Evolutionary conservation across 2,113 vertebrate genomes (phyloP), one percentile per base, ranked within the genome.

Genomic region (Pogonocichla stellata): DNA sequence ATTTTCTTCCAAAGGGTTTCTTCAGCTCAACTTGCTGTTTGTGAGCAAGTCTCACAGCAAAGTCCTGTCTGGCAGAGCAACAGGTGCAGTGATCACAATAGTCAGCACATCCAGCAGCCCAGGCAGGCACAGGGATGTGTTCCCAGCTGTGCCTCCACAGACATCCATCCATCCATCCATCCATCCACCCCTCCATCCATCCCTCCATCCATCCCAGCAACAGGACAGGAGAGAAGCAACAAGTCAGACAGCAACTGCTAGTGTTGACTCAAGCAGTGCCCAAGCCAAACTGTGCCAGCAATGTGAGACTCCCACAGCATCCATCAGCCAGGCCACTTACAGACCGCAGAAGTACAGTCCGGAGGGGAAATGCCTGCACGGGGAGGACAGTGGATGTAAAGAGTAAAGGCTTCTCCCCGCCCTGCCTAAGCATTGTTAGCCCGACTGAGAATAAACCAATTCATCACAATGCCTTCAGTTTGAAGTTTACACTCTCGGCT

Each of bases 251-350:
- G 80, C 33, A 69, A 10, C 12, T 4, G 3, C 73, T 65, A 56
- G n/a, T 15, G 0, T 13, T 0, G 0, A 42, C 12, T 50, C 80
- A 42, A 61, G 31, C 51, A 19, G 45, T 0, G 0, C 62, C 48
- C 28, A 9, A 79, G 60, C 47, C 8, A 2, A 75, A 34, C 60
- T 2, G 74, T 1, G 3, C 6, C 6, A 3, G 60, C 69, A 57
- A 50, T 1, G 0, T 3, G 7, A 50, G 29, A 4, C 40, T 75
- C 40, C 64, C 9, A 2, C 43, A 19, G 64, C 54, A n/a, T 31
- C 80, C 8, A 16, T 13, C 67, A 51, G 40, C 0, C 2, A 45
- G 24, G 38, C 12, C n/a, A 0, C 25, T 34, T 7, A 5, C 0
- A 3, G 8, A 2, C 17, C 2, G 18, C n/a, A 77, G 26, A 33